Base-by-base conservation (phyloP, 2,113 vertebrate species). In the Cephalopterus ornatus region DNA sequence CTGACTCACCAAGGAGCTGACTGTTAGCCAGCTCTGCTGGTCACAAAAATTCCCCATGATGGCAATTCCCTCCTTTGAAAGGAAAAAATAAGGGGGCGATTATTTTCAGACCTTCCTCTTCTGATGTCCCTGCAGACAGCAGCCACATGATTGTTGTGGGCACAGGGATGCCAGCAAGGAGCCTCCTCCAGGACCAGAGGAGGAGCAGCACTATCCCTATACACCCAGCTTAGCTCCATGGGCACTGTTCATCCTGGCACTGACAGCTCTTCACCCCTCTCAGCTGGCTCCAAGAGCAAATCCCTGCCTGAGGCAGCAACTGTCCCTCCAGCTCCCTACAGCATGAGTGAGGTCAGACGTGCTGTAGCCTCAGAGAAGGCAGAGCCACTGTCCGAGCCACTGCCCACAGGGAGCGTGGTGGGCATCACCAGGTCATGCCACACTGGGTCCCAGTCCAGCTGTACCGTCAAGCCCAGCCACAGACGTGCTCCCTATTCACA, bases 61-160 rank as follows among this genome's bases (percentile, higher is more conserved):
- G 28, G 70, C 66, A 93, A 71, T 41, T 89, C 59, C 55, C 15
- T 39, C 47, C 14, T 85, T 58, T 12, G 33, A 14, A 63, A 75
- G 96, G 97, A 96, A 95, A 88, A 91, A 41, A 81, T 93, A 92
- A 95, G 71, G 35, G 47, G 52, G 72, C 0, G 18, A 93, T 85
- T 95, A 96, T 96, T 96, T 93, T 88, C 88, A 97, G 92, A n/a
- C n/a, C 79, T 96, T 96, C 91, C 96, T 94, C 80, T 85, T 93
- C 52, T 17, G 4, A 28, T 5, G 26, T 32, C 73, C 85, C 66
- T 7, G 67, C 24, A 61, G 86, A 15, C 46, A 65, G 73, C 35
- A 80, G 84, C 81, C 94, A 56, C 65, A 52, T 93, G 96, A 92
- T 0, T 8, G 82, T 26, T 15, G 35, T 81, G 82, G 78, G 75